A percentile compares a stretch with the other conserved stretches of the same genome.
phyloP scores from a whole-genome alignment of 2,113 vertebrate species.

The Turdus rufiventris region DNA sequence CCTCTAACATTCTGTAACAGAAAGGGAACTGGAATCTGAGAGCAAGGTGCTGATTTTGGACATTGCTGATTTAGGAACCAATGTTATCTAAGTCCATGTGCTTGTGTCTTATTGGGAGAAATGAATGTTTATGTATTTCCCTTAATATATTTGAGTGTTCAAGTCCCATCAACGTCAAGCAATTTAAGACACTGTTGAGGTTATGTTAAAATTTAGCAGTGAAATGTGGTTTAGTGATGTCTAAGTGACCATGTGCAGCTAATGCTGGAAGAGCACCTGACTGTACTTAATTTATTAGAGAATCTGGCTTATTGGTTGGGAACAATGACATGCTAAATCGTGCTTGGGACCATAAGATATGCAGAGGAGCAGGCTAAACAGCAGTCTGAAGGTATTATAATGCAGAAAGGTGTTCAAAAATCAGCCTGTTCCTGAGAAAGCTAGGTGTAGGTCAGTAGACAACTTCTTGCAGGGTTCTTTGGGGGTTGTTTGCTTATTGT shows the following conservation, averaged over 20 bases:
- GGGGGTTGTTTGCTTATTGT: background rate
- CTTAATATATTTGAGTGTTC: background rate
- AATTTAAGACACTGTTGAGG: background rate
- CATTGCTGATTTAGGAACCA: background rate
- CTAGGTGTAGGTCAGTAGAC: background rate
- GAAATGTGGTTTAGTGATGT: background rate
- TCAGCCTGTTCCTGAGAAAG: background rate
- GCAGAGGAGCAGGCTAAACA: background rate
- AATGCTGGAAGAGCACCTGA: background rate
- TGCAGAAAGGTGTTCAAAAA: background rate
- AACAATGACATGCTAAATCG: background rate
- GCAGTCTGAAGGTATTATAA: background rate
- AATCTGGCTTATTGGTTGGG: background rate
- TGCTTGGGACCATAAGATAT: background rate
- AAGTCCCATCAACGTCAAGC: background rate
- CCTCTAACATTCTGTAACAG: background rate
- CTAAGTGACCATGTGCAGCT: background rate
- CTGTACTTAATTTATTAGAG: background rate
- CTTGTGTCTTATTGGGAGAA: background rate
- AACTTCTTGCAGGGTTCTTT: background rate
- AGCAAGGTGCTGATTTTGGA: background rate
- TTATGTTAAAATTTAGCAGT: background rate
- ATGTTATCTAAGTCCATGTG: background rate
- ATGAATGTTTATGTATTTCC: background rate
- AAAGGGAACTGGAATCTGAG: background rate